Evolutionary conservation across 2,888 invertebrate genomes (phyloP).

Genomic region (Amphipoea oculea): DNA sequence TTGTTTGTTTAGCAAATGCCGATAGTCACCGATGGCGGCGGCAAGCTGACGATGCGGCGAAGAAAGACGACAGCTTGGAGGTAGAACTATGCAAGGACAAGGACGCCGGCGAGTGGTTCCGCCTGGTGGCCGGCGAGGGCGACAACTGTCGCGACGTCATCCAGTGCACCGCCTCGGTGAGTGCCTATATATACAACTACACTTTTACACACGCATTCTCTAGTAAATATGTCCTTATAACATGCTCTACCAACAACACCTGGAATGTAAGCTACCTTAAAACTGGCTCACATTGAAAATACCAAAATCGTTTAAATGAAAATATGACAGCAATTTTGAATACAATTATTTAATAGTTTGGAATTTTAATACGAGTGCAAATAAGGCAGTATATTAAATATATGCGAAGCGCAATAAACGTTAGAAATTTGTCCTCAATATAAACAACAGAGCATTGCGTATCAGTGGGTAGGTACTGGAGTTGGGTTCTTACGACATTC

Average conservation of each 20-base stretch:
- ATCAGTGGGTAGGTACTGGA: conserved; percentile 55
- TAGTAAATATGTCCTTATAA: conserved; percentile 56
- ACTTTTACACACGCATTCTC: conserved; percentile 63
- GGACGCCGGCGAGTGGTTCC: conserved; percentile 98
- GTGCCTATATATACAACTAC: conserved; percentile 79
- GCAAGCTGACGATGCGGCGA: conserved; percentile 92
- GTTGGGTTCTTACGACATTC: conserved; percentile 64
- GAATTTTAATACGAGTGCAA: conserved; percentile 54
- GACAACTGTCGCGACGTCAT: conserved; percentile 98
- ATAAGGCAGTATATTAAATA: conserved; percentile 57
- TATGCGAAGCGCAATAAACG: conserved; percentile 61
- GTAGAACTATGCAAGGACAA: conserved; percentile 97
- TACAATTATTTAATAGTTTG: conserved; percentile 50
- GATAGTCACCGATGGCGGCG: conserved; percentile 91
- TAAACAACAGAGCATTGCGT: conserved; percentile 68
- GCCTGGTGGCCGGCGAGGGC: conserved; percentile 96
- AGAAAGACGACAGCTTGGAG: conserved; percentile 97
- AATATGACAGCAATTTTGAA: conserved; percentile 51
- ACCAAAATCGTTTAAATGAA: conserved; percentile 46
- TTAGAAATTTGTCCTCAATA: conserved; percentile 70
- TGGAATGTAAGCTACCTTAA: conserved; percentile 54
- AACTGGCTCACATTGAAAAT: conserved; percentile 61
- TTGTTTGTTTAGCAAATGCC: conserved; percentile 81
- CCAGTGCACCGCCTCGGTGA: conserved; percentile 97
- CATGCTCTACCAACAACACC: conserved; percentile 22